Conservation (phyloP, 2,888 invertebrate genomes). For the Phytoseiulus persimilis region DNA sequence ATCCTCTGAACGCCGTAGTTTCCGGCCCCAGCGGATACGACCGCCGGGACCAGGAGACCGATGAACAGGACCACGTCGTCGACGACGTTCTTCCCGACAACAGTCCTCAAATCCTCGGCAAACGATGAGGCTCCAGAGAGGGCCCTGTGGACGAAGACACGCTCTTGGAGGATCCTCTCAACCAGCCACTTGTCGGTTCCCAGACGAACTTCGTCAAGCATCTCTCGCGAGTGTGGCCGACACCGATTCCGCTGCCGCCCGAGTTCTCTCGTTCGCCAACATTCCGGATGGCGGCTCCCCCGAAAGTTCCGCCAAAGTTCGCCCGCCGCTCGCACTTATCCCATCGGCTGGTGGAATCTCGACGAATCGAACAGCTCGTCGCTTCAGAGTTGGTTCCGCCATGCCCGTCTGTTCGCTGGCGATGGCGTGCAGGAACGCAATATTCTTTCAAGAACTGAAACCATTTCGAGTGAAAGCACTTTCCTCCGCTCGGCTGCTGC, state of each 20-base stretch:
- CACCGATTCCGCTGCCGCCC: neutral
- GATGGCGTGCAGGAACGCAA: neutral
- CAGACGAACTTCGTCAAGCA: neutral
- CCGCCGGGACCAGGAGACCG: neutral
- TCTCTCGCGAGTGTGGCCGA: neutral
- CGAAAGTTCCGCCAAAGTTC: neutral
- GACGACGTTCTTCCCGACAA: neutral
- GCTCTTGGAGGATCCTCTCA: neutral
- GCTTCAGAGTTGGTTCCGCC: neutral
- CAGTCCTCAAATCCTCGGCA: neutral
- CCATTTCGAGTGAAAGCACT: constrained; percentile 5
- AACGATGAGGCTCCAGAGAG: neutral
- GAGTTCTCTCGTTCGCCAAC: neutral
- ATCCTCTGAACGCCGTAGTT: neutral
- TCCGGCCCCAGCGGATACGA: neutral
- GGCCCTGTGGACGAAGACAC: neutral
- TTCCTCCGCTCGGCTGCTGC: neutral
- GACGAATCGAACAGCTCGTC: neutral
- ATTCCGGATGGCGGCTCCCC: too few relatives aligned
- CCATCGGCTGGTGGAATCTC: neutral
- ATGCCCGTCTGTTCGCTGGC: neutral
- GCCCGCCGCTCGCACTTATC: neutral
- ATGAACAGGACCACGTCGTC: neutral
- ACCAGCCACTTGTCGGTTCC: neutral
- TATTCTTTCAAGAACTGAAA: neutral